Percentiles rank a stretch among this genome's conserved stretches.
phyloP scores from a whole-genome alignment of 2,113 vertebrate species.

The Apaloderma vittatum region DNA sequence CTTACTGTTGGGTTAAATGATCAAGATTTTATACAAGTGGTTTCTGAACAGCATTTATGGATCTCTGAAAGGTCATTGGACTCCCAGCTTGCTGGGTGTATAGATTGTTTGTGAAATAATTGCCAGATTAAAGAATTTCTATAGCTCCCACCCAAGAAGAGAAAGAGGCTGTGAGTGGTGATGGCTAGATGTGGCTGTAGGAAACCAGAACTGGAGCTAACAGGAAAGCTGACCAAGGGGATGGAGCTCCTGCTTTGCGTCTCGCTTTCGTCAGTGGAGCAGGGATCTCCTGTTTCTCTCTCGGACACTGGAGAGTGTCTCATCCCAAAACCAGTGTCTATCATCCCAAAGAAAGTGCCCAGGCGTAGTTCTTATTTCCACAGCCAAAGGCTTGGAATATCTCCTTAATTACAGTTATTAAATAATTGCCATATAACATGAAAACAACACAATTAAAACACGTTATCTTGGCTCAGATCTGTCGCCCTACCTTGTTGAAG shows the following conservation, averaged over 20 bases:
- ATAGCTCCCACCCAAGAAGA: not conserved
- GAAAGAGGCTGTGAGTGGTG: not conserved
- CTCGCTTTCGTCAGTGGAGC: accelerated
- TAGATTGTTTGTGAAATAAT: not conserved
- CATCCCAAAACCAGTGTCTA: not conserved
- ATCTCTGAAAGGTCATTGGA: not conserved
- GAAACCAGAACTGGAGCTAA: not conserved
- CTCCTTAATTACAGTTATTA: not conserved
- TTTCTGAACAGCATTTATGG: not conserved
- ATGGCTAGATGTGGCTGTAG: no score
- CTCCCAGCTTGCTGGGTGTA: not conserved
- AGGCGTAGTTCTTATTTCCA: not conserved
- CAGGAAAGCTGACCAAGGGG: not conserved
- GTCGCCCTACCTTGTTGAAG: not conserved
- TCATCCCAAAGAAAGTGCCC: not conserved
- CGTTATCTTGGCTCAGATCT: not conserved
- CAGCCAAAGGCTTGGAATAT: not conserved
- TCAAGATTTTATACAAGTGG: not conserved
- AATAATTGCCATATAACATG: not conserved
- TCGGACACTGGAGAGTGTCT: not conserved
- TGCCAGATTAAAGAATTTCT: not conserved
- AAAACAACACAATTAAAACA: not conserved
- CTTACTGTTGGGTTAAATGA: not conserved
- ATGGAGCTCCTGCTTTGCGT: not conserved
- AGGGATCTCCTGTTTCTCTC: not conserved